These are phyloP conservation scores for Yponomeuta evonymella DNA, from an alignment of 2,888 invertebrate genomes.

Conservation along the genomic window DNA sequence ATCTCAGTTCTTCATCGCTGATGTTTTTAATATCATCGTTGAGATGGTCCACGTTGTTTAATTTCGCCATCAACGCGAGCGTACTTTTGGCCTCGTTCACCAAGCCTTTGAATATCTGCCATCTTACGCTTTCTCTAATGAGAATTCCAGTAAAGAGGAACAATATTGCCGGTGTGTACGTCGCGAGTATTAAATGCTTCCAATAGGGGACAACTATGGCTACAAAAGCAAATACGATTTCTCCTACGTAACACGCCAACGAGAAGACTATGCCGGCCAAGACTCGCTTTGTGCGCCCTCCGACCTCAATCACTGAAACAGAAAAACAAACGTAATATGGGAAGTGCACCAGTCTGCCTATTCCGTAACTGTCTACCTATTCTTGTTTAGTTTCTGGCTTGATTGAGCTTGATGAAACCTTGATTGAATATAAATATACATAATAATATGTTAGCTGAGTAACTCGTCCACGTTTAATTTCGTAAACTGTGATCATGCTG, in stretches of 20 bases:
- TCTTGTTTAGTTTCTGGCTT: too few relatives aligned
- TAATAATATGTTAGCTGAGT: too few relatives aligned
- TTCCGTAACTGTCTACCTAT: too few relatives aligned
- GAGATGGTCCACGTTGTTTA: constrained; percentile 43
- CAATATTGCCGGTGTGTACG: constrained; percentile 46
- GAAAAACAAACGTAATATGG: constrained; percentile 12
- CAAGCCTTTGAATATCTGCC: constrained; percentile 54
- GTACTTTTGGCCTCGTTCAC: constrained; percentile 45
- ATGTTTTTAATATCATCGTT: constrained; percentile 43
- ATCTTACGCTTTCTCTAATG: constrained; percentile 52
- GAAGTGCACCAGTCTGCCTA: neutral
- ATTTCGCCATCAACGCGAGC: constrained; percentile 38
- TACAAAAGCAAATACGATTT: constrained; percentile 48
- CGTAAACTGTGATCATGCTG: too few relatives aligned
- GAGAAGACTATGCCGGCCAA: constrained; percentile 53
- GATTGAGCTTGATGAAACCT: too few relatives aligned
- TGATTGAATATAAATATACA: too few relatives aligned
- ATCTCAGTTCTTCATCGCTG: constrained; percentile 40
- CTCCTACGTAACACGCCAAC: constrained; percentile 53
- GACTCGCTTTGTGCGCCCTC: constrained; percentile 54
- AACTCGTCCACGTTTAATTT: too few relatives aligned
- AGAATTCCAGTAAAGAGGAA: constrained; percentile 41
- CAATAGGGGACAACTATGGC: constrained; percentile 53
- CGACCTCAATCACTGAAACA: constrained; percentile 58
- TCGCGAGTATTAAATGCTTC: constrained; percentile 46